phyloP scores from a whole-genome alignment of 1,140 invertebrate species.

The Drosophila murphyi region DNA sequence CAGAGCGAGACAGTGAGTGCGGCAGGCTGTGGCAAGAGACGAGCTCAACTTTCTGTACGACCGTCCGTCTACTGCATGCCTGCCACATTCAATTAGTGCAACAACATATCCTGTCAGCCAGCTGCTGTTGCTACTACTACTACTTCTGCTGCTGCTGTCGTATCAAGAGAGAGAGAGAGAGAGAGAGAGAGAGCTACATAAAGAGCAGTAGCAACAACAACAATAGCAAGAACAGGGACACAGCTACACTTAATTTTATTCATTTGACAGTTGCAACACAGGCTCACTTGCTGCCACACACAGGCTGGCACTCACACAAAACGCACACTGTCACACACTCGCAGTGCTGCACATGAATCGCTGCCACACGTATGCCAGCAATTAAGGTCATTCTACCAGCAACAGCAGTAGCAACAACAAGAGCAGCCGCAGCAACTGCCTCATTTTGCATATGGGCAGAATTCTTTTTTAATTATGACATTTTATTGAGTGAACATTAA shows the following conservation, averaged over 20 bases:
- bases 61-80: slow-evolving; percentile 47
- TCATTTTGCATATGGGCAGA: slow-evolving; percentile 45
- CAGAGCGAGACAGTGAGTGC: slow-evolving; percentile 45
- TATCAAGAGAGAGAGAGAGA: neutral
- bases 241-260: slow-evolving; percentile 81
- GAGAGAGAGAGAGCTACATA: slow-evolving; percentile 45
- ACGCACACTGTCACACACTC: slow-evolving; percentile 5
- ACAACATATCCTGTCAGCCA: slow-evolving; percentile 79
- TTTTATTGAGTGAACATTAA: slow-evolving; percentile 81
- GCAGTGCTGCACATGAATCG: slow-evolving; percentile 59
- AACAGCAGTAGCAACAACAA: slow-evolving; percentile 23
- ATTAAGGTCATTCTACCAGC: slow-evolving; percentile 73
- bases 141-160: slow-evolving; percentile 15
- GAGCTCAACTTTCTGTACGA: slow-evolving; percentile 39
- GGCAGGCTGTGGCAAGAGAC: slow-evolving; percentile 42
- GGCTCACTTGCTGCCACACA: slow-evolving; percentile 49
- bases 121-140: slow-evolving; percentile 48
- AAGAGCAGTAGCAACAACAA: slow-evolving; percentile 35
- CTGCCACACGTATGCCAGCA: slow-evolving; percentile 75
- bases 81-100: slow-evolving; percentile 83
- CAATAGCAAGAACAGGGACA: slow-evolving; percentile 37
- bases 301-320: slow-evolving; percentile 34
- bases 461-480: slow-evolving; percentile 81
- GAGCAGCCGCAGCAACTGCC: slow-evolving; percentile 37
- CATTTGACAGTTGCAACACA: slow-evolving; percentile 78